Evolutionary conservation across 64 coral and sea anemone species (phyloP).

Genomic region (Pachyseris speciosa): DNA sequence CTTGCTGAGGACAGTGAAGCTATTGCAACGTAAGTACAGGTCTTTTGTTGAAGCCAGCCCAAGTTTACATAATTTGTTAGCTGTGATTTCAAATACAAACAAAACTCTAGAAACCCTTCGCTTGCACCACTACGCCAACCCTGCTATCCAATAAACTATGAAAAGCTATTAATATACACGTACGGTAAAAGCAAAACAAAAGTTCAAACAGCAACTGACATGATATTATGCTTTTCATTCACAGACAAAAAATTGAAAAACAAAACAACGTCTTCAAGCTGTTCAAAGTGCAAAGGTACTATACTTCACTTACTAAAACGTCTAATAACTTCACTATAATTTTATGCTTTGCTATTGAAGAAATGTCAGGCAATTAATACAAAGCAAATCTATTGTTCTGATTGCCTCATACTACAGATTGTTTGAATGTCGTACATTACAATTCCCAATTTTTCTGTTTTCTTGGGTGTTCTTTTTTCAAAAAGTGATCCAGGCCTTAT

Average conservation of each 20-base stretch:
- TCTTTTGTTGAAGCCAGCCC: slow-evolving; percentile 37
- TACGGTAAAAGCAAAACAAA: no score
- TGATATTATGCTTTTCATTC: no score
- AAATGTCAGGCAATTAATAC: slow-evolving; percentile 20
- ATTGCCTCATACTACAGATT: slow-evolving; percentile 21
- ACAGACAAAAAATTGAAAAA: no score
- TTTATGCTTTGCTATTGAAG: slow-evolving; percentile 14
- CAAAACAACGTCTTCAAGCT: slow-evolving; percentile 22
- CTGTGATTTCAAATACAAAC: no score
- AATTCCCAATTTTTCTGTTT: background rate
- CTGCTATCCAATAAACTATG: no score
- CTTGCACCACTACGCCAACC: no score
- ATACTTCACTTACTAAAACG: slow-evolving; percentile 28
- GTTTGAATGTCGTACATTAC: no score
- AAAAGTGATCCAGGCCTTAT: slow-evolving; percentile 43
- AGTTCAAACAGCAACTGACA: no score
- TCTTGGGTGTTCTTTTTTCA: slow-evolving; percentile 43
- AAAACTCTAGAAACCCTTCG: no score
- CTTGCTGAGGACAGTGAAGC: background rate
- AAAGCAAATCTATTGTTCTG: slow-evolving; percentile 26
- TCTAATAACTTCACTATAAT: slow-evolving; percentile 11
- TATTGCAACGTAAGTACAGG: background rate
- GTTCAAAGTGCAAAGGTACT: slow-evolving; percentile 41
- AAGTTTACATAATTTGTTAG: no score
- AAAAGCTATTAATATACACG: no score